phyloP scores from a whole-genome alignment of 1,140 invertebrate genomes.

The Drosophila pandora region DNA sequence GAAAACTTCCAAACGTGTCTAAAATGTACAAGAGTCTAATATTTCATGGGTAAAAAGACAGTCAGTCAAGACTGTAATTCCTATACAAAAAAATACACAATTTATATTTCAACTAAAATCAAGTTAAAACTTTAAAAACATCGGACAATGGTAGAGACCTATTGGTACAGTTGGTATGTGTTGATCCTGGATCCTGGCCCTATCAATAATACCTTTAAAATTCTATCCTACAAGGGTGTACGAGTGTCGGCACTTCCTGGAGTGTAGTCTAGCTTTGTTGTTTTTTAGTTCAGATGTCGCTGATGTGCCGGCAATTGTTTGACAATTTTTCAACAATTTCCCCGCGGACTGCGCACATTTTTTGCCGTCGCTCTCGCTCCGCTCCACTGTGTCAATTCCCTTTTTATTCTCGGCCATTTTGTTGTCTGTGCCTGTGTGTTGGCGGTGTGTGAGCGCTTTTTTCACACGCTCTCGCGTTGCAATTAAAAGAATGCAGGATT shows the following conservation, averaged over 20 bases:
- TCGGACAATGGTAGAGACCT: no score
- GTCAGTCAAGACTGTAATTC: no score
- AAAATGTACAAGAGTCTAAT: no score
- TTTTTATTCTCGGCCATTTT: conserved; percentile 41
- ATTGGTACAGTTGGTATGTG: no score
- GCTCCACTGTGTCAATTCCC: conserved; percentile 27
- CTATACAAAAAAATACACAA: no score
- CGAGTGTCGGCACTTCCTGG: neutral
- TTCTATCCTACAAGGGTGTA: neutral
- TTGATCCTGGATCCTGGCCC: no score
- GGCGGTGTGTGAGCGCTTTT: conserved; percentile 52
- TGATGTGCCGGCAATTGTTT: conserved; percentile 70
- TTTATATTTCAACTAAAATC: no score
- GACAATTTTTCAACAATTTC: conserved; percentile 80
- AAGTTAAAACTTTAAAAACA: no score
- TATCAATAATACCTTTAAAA: no score
- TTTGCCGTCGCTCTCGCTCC: conserved; percentile 5
- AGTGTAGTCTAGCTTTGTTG: neutral
- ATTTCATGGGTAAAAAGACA: no score
- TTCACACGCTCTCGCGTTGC: conserved; percentile 70
- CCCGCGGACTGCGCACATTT: conserved; percentile 56
- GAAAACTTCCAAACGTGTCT: no score
- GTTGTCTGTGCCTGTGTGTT: conserved; percentile 19
- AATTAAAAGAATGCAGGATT: conserved; percentile 72
- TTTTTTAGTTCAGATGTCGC: conserved; percentile 9